Evolutionary conservation across 1,140 invertebrate genomes (phyloP).

Genomic region (Zaprionus africanus): DNA sequence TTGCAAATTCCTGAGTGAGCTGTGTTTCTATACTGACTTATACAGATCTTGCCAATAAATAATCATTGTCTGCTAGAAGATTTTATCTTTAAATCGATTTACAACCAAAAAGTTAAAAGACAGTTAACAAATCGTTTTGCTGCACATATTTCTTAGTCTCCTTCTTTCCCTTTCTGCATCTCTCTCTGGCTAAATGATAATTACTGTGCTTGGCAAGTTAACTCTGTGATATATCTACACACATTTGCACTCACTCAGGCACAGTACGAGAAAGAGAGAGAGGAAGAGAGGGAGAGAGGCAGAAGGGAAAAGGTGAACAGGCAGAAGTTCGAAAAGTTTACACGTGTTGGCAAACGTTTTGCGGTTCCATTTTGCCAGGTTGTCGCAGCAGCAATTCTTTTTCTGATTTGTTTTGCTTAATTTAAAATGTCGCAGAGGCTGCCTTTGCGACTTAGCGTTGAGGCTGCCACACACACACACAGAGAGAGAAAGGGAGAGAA

Average conservation of each 20-base stretch:
- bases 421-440: slow-evolving; percentile 64
- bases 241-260: slow-evolving; percentile 31
- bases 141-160: slow-evolving; percentile 2
- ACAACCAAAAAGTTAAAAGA: neutral
- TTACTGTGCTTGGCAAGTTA: slow-evolving; percentile 32
- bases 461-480: slow-evolving; percentile 12
- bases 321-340: slow-evolving; percentile 58
- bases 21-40: too few relatives aligned
- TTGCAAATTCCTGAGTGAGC: too few relatives aligned
- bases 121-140: neutral
- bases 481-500: too few relatives aligned
- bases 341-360: slow-evolving; percentile 74
- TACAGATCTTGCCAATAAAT: too few relatives aligned
- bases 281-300: neutral
- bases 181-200: slow-evolving; percentile 21
- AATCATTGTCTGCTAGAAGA: neutral
- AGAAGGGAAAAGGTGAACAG: neutral
- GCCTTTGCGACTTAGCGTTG: slow-evolving; percentile 51
- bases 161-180: neutral
- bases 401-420: slow-evolving; percentile 63
- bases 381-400: slow-evolving; percentile 32
- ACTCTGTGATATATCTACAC: slow-evolving; percentile 20
- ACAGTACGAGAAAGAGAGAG: neutral
- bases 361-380: slow-evolving; percentile 57
- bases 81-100: neutral